Evolutionary conservation across 2,888 invertebrate species (phyloP).

Genomic region (Seira ritae): DNA sequence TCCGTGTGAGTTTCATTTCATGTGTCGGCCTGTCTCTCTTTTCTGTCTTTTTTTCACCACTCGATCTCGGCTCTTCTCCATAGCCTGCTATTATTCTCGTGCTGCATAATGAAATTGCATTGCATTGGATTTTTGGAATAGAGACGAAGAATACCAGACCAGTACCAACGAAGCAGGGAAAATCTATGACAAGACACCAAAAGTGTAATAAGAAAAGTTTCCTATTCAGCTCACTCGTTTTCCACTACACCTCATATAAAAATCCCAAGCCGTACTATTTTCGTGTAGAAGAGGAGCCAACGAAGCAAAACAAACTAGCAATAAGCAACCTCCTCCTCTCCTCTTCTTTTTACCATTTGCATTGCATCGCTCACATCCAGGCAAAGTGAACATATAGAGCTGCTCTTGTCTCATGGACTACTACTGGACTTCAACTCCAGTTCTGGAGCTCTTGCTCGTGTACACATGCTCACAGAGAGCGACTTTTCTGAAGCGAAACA

Average conservation of each 20-base stretch:
- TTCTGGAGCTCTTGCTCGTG: conserved; percentile 17
- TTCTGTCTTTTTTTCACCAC: not conserved
- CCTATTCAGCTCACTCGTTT: no score
- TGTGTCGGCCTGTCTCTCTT: not conserved
- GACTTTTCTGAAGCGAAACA: conserved; percentile 30
- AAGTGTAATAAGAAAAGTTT: not conserved
- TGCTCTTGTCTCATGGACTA: not conserved
- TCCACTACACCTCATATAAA: not conserved
- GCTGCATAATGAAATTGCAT: not conserved
- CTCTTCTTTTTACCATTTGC: not conserved
- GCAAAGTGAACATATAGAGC: not conserved
- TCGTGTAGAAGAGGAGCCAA: not conserved
- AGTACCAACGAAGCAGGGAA: not conserved
- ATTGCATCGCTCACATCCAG: not conserved
- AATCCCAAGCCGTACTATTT: not conserved
- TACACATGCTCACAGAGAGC: conserved; percentile 34
- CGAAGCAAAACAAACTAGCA: not conserved
- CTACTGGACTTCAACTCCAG: not conserved
- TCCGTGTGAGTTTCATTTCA: conserved; percentile 7
- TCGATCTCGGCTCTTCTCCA: not conserved
- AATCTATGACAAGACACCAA: not conserved
- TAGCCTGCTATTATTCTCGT: not conserved
- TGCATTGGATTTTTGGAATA: not conserved
- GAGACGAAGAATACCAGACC: no score
- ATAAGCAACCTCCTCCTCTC: not conserved